Percentiles rank a stretch among this genome's conserved stretches.
Conservation (phyloP, 1,140 invertebrate genomes). For the Potamilus streckersoni region DNA sequence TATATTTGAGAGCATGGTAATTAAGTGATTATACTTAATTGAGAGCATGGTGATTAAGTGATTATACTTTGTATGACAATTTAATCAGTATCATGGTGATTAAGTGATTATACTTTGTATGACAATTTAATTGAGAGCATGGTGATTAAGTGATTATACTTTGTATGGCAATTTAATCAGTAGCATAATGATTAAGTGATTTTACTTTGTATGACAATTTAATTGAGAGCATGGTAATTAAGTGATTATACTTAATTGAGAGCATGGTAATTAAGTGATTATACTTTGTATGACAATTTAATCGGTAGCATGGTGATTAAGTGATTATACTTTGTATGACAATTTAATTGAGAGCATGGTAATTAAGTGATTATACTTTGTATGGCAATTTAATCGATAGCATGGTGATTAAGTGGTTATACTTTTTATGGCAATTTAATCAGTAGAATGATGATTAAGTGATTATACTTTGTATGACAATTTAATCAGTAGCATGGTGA, state of each 20-base stretch:
- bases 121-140: constrained; percentile 7
- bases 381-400: not conserved
- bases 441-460: no score
- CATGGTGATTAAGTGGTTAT: not conserved
- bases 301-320: no score
- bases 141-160: not conserved
- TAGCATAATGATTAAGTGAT: not conserved
- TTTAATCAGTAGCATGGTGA: not conserved
- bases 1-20: not conserved
- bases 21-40: constrained; percentile 6
- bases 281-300: constrained; percentile 11
- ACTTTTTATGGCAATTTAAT: constrained; percentile 6
- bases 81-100: no score
- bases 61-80: constrained; percentile 15
- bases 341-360: constrained; percentile 5
- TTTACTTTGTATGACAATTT: constrained; percentile 12
- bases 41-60: not conserved
- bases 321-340: constrained; percentile 9
- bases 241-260: constrained; percentile 13
- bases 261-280: not conserved
- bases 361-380: constrained; percentile 2
- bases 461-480: constrained; percentile 14
- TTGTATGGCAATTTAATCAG: constrained; percentile 1
- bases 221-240: not conserved
- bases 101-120: constrained; percentile 7